Conservation (phyloP, 2,797 vertebrate species). For the Lacerta agilis region DNA sequence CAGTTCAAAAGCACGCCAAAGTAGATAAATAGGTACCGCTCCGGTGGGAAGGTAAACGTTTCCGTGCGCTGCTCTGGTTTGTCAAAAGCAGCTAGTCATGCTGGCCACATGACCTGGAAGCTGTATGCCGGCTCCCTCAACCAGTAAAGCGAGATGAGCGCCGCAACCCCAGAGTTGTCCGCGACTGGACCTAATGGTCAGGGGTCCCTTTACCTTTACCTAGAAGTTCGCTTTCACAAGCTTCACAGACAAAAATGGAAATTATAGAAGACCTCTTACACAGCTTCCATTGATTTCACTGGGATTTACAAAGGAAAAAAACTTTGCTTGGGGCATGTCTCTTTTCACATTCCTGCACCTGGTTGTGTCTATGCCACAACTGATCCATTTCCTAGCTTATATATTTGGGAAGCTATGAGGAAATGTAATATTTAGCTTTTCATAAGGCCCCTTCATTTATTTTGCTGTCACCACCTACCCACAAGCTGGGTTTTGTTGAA, state of each 20-base stretch:
- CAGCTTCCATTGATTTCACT: background rate
- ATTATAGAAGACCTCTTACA: background rate
- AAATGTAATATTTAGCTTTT: constrained; percentile 54
- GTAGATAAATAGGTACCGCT: no score
- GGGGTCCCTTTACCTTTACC: no score
- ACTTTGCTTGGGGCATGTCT: no score
- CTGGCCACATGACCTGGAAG: no score
- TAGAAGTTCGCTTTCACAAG: background rate
- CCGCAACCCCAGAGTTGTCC: no score
- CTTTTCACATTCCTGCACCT: background rate
- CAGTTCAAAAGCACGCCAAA: no score
- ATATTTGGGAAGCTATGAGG: constrained; percentile 40
- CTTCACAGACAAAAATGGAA: background rate
- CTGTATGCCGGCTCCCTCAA: no score
- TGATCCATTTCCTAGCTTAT: constrained; percentile 13
- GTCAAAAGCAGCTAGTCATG: no score
- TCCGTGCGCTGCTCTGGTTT: no score
- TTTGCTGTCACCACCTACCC: background rate
- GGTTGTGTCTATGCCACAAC: constrained; percentile 16
- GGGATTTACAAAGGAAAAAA: background rate
- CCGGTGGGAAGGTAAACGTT: no score
- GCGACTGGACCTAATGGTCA: no score
- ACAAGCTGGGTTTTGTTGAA: background rate
- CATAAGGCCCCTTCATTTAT: constrained; percentile 21
- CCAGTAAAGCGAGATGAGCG: no score